Base-by-base conservation (phyloP, 1,140 invertebrate species). In the Drosophila truncata region DNA sequence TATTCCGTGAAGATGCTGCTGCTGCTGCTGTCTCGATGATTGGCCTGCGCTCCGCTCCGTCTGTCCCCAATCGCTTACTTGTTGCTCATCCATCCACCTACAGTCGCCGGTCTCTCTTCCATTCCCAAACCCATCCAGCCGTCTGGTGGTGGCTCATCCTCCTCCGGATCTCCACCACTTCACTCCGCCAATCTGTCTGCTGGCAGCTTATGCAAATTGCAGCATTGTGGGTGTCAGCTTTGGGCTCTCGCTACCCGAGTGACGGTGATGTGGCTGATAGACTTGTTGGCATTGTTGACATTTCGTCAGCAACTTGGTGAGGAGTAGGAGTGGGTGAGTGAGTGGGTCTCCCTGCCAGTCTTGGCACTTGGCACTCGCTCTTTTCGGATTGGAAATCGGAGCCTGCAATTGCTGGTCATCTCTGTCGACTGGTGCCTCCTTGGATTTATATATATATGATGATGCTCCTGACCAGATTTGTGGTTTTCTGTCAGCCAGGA, bases 161-260 rank as follows among this genome's bases (percentile, higher is more conserved):
- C 54, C 66, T 50, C 37, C 42, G 35, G 25, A 65, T 64, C 61
- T 41, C 49, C 47, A 8, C 13, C 35, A 42, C 55, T 13, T 16
- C 65, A 25, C 41, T 41, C 66, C 66, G 62, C 63, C 63, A 42
- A 70, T 70, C 66, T 70, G 78, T 74, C 55, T 75, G 76, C 76
- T 73, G 80, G 85, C 80, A 90, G 84, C 84, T 88, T 88, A 88
- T 88, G 84, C 84, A 88, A 88, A 90, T 88, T 88, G 84, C 87
- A 65, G 72, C 73, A 75, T 81, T 88, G 83, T 88, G 84, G 84
- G 84, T 84, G 83, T 88, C 83, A 88, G 80, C 54, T 66, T 54
- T 57, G 74, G 61, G 61, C 44, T 66, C 72, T 58, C 37, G 60
- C 62, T 52, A 23, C 54, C 63, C 54, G 63, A 78, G 72, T 77